Evolutionary conservation across 23 tunicate species (phyloP).

Genomic region (Ciona savignyi): DNA sequence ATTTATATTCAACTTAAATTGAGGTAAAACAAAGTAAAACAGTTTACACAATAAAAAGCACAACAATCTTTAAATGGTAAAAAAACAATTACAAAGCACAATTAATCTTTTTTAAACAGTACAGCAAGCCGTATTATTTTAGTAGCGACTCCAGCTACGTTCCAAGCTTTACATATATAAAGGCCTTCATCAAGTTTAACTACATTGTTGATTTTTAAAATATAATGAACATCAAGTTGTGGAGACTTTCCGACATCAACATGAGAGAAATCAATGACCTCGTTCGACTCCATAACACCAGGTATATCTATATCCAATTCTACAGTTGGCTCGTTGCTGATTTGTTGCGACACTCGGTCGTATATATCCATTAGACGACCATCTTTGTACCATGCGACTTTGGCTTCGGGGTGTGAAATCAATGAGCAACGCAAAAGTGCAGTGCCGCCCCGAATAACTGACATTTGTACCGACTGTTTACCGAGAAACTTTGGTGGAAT

Average conservation of each 20-base stretch:
- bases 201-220: constrained; percentile 51
- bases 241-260: constrained; percentile 26
- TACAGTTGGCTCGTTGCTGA: constrained; percentile 18
- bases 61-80: no score
- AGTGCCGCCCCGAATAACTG: constrained; percentile 30
- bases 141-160: constrained; percentile 80
- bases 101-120: not conserved
- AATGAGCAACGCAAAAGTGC: constrained; percentile 49
- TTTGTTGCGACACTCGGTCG: constrained; percentile 63
- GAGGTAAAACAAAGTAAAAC: no score
- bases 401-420: constrained; percentile 69
- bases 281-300: constrained; percentile 3
- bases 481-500: constrained; percentile 89
- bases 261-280: not conserved
- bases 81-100: no score
- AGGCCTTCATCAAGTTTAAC: constrained; percentile 46
- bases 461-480: constrained; percentile 18
- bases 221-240: constrained; percentile 67
- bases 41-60: no score
- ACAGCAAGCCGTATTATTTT: constrained; percentile 34
- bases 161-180: constrained; percentile 93
- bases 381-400: constrained; percentile 91
- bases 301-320: constrained; percentile 6
- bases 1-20: no score
- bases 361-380: constrained; percentile 73